Evolutionary conservation across 92 coral and sea anemone species (phyloP).

Genomic region (Epizoanthus scotinus): DNA sequence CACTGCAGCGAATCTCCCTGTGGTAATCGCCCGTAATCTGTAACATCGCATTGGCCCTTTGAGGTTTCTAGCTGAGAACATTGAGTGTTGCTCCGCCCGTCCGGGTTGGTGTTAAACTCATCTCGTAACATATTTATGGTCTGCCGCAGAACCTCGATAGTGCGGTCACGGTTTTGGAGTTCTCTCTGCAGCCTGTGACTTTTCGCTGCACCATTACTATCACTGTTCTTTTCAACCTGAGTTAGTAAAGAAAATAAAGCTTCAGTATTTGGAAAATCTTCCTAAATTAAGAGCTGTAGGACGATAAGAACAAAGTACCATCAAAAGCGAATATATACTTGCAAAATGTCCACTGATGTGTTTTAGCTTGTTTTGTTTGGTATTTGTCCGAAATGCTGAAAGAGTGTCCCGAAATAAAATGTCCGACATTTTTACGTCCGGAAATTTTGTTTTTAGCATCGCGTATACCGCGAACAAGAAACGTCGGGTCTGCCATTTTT

Average conservation of each 20-base stretch:
- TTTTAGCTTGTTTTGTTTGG: too few species aligned
- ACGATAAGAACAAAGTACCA: too few species aligned
- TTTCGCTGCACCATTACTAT: not conserved
- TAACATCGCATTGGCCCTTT: not conserved
- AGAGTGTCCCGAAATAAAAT: too few species aligned
- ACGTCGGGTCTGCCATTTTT: too few species aligned
- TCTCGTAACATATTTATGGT: slow-evolving; percentile 9
- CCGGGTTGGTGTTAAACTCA: not conserved
- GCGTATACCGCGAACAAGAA: too few species aligned
- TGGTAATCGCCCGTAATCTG: not conserved
- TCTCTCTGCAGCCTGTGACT: slow-evolving; percentile 14
- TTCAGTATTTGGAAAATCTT: too few species aligned
- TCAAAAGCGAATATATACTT: too few species aligned
- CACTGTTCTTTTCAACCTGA: slow-evolving; percentile 4
- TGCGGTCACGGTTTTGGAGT: slow-evolving; percentile 39
- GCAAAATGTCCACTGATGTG: too few species aligned
- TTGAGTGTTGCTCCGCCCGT: not conserved
- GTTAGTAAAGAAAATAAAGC: not conserved
- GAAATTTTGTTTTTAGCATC: too few species aligned
- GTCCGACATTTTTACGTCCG: too few species aligned
- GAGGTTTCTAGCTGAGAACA: not conserved
- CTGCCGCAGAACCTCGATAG: slow-evolving; percentile 33
- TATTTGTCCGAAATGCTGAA: too few species aligned
- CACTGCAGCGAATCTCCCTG: not conserved
- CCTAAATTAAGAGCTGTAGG: too few species aligned